A percentile compares a stretch with the other conserved stretches of the same genome.
Evolutionary conservation across 2,888 invertebrate genomes (phyloP).

Genomic region (Apodemia zela): DNA sequence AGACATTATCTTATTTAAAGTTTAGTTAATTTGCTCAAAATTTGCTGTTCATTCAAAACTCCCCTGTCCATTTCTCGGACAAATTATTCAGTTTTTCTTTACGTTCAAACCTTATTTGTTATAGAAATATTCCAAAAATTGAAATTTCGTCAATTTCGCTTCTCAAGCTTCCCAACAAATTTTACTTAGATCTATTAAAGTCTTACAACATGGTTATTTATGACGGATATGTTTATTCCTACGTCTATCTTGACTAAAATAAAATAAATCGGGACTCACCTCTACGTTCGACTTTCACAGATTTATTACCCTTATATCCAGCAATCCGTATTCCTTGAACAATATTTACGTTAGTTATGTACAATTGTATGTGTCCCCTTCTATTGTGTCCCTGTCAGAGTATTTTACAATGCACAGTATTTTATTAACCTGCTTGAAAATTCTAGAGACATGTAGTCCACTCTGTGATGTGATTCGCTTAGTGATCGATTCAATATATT

Average conservation of each 20-base stretch:
- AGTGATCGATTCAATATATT: background rate
- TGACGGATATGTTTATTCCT: background rate
- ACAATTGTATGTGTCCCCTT: background rate
- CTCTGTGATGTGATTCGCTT: background rate
- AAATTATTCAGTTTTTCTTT: too few relatives aligned
- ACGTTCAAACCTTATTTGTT: too few relatives aligned
- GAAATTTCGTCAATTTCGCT: too few relatives aligned
- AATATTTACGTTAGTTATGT: background rate
- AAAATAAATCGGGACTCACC: background rate
- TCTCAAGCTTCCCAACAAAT: too few relatives aligned
- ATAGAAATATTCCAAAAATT: too few relatives aligned
- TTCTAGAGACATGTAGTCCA: background rate
- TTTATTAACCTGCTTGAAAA: background rate
- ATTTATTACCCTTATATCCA: background rate
- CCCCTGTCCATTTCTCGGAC: too few relatives aligned
- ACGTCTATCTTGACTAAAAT: background rate
- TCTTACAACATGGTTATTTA: background rate
- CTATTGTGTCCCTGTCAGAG: background rate
- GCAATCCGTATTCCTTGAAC: background rate
- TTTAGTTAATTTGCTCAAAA: too few relatives aligned
- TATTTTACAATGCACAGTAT: slow-evolving; percentile 1
- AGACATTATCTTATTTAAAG: too few relatives aligned
- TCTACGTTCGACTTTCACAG: background rate
- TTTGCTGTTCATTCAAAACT: too few relatives aligned
- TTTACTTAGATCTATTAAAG: too few relatives aligned